phyloP scores from a whole-genome alignment of 2,888 invertebrate species.

The Synanthedon vespiformis region DNA sequence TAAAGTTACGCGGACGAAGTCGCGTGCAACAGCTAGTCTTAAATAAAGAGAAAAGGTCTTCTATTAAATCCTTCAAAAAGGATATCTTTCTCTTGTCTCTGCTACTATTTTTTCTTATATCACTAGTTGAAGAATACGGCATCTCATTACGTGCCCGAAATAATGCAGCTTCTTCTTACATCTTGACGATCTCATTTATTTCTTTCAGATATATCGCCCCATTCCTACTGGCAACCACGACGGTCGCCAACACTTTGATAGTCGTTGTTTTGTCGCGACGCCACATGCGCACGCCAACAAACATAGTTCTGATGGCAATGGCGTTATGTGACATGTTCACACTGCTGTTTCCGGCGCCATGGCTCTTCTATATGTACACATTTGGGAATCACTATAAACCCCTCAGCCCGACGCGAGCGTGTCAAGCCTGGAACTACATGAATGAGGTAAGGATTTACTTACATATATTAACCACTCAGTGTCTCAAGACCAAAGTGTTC shows the following conservation, averaged over 20 bases:
- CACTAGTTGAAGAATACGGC: too few species aligned
- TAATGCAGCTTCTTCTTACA: too few species aligned
- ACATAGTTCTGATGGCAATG: slow-evolving; percentile 95
- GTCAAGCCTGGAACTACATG: slow-evolving; percentile 84
- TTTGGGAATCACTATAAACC: slow-evolving; percentile 89
- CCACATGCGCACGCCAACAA: slow-evolving; percentile 93
- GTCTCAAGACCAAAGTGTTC: too few species aligned
- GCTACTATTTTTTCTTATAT: too few species aligned
- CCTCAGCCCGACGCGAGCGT: slow-evolving; percentile 79
- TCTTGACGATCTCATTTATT: not conserved
- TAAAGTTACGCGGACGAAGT: too few species aligned
- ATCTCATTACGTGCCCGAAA: too few species aligned
- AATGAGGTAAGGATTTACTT: slow-evolving; percentile 79
- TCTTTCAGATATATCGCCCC: slow-evolving; percentile 77
- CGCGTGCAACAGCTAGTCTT: too few species aligned
- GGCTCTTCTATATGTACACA: slow-evolving; percentile 93
- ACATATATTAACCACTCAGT: too few species aligned
- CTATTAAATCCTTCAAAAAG: too few species aligned
- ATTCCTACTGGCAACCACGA: slow-evolving; percentile 85
- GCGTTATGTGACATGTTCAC: slow-evolving; percentile 96
- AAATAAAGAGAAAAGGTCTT: too few species aligned
- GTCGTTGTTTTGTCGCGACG: slow-evolving; percentile 89
- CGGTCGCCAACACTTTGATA: slow-evolving; percentile 91
- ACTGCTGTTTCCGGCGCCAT: slow-evolving; percentile 89
- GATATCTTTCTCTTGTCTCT: too few species aligned